Percentiles rank a stretch among this genome's conserved stretches.
Evolutionary conservation across 2,113 vertebrate genomes (phyloP).

Genomic region (Pitta sordida): DNA sequence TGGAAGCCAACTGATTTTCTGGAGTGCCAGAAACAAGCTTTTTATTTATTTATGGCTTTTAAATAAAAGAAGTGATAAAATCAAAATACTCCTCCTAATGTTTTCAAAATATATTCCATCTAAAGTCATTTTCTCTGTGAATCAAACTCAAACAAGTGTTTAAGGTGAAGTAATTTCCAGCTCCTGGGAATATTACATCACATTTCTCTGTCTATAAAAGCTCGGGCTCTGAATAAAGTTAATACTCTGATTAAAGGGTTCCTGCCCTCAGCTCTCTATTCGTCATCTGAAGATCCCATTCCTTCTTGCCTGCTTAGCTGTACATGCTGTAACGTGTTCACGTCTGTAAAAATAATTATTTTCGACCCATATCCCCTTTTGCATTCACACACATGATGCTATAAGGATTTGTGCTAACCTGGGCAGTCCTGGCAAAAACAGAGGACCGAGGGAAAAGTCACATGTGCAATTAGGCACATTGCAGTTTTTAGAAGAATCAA

Average conservation of each 20-base stretch:
- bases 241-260: not conserved
- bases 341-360: not conserved
- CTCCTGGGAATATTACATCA: not conserved
- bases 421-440: not conserved
- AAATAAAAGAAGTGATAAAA: not conserved
- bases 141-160: not conserved
- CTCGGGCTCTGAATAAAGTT: not conserved
- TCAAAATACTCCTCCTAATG: not conserved
- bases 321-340: not conserved
- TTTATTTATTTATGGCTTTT: not conserved
- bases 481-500: not conserved
- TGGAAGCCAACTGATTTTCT: not conserved
- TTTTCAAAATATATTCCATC: not conserved
- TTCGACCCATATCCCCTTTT: not conserved
- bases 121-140: not conserved
- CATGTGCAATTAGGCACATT: not conserved
- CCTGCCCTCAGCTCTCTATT: not conserved
- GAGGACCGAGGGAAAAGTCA: not conserved
- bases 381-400: not conserved
- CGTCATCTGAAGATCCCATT: not conserved
- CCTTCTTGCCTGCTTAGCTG: not conserved
- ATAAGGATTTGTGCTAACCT: not conserved
- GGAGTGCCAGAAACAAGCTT: not conserved
- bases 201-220: not conserved
- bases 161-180: not conserved